These are phyloP conservation scores for Hemiscyllium ocellatum DNA, from an alignment of 2,113 vertebrate genomes.

Conservation along the genomic window DNA sequence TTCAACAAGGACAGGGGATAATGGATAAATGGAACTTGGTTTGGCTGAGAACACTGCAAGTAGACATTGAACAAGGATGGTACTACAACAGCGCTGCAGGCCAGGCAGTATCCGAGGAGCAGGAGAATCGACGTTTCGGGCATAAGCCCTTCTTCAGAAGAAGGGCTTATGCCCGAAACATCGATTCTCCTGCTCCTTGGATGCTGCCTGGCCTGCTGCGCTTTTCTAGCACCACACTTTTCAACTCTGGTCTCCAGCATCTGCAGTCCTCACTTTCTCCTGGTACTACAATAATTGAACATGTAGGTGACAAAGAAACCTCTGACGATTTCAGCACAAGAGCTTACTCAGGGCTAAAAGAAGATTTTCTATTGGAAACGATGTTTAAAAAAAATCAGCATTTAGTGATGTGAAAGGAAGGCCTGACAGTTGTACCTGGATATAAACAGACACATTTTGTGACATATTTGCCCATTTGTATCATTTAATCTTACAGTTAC, in stretches of 20 bases:
- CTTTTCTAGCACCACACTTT: too few relatives aligned
- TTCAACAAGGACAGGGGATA: not conserved
- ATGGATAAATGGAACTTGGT: not conserved
- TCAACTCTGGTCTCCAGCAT: too few relatives aligned
- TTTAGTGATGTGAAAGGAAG: not conserved
- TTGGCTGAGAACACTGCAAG: not conserved
- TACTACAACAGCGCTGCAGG: not conserved
- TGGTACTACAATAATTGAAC: not conserved
- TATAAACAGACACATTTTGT: not conserved
- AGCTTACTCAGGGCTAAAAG: not conserved
- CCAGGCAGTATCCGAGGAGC: too few relatives aligned
- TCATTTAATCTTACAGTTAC: not conserved
- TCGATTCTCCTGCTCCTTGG: too few relatives aligned
- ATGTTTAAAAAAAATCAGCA: too few relatives aligned
- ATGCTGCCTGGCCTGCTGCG: too few relatives aligned
- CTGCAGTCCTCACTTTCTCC: not conserved
- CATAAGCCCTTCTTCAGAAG: too few relatives aligned
- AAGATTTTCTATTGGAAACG: not conserved
- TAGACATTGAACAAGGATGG: not conserved
- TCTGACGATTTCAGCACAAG: not conserved
- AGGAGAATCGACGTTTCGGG: too few relatives aligned
- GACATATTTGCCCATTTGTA: not conserved
- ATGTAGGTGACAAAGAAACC: not conserved
- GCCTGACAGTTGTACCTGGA: not conserved
- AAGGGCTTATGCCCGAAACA: too few relatives aligned